Evolutionary conservation across 2,113 vertebrate genomes (phyloP).

Genomic region (Tylochromis polylepis): DNA sequence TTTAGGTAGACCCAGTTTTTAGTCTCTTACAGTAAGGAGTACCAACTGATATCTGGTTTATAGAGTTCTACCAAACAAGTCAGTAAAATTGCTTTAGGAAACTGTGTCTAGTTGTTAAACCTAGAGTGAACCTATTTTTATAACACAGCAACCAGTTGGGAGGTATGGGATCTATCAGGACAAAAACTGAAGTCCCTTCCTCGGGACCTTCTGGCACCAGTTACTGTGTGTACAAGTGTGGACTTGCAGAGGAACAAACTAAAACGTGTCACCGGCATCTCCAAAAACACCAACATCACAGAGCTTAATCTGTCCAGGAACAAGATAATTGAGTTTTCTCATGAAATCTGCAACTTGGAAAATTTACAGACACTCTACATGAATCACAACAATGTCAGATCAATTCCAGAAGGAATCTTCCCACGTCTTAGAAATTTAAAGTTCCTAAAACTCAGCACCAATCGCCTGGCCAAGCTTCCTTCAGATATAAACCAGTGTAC

Average conservation of each 20-base stretch:
- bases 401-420: constrained; percentile 15
- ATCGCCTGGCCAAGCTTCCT: not conserved
- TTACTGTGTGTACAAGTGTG: not conserved
- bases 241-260: constrained; percentile 21
- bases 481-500: constrained; percentile 13
- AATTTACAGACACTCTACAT: not conserved
- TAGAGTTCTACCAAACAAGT: not conserved
- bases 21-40: not conserved
- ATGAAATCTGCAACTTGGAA: not conserved
- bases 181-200: not conserved
- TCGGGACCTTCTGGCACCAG: not conserved
- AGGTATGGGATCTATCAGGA: not conserved
- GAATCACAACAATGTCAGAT: constrained; percentile 6
- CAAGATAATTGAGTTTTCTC: not conserved
- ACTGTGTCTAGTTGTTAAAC: not conserved
- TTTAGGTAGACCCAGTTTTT: not conserved
- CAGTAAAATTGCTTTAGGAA: not conserved
- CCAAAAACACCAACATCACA: not conserved
- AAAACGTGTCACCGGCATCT: constrained; percentile 6
- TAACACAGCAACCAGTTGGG: not conserved
- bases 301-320: constrained; percentile 16
- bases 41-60: not conserved
- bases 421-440: not conserved
- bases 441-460: not conserved
- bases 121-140: not conserved